phyloP scores from a whole-genome alignment of 2,888 invertebrate genomes.

The Bellardia pandia region DNA sequence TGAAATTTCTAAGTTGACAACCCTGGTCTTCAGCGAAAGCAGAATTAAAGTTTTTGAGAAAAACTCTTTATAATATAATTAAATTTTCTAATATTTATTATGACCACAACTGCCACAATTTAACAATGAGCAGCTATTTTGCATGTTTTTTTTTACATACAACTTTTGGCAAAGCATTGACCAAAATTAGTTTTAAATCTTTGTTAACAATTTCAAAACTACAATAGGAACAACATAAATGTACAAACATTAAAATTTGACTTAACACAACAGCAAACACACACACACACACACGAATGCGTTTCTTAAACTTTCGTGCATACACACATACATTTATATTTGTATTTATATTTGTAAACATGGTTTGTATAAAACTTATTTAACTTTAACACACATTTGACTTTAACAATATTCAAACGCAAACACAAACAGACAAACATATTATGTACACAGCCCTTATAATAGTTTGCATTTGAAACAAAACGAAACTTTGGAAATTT shows the following conservation, averaged over 20 bases:
- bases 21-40: too few relatives aligned
- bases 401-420: conserved; percentile 39
- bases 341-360: not conserved
- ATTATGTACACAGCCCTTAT: not conserved
- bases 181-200: conserved; percentile 72
- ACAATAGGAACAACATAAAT: conserved; percentile 30
- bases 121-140: conserved; percentile 18
- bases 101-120: conserved; percentile 4
- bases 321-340: not conserved
- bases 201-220: conserved; percentile 67
- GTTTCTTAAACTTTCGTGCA: conserved; percentile 25
- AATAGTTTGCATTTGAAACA: conserved; percentile 28
- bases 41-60: too few relatives aligned
- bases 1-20: too few relatives aligned
- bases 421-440: not conserved
- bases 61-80: not conserved
- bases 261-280: not conserved
- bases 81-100: conserved; percentile 31
- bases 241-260: not conserved
- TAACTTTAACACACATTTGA: conserved; percentile 57
- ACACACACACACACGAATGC: not conserved
- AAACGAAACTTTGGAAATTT: conserved; percentile 53
- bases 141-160: not conserved
- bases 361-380: conserved; percentile 48
- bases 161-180: conserved; percentile 64